A percentile compares a stretch with the other conserved stretches of the same genome.
Evolutionary conservation across 2,113 vertebrate species (phyloP).

Genomic region (Cyrtonyx montezumae): DNA sequence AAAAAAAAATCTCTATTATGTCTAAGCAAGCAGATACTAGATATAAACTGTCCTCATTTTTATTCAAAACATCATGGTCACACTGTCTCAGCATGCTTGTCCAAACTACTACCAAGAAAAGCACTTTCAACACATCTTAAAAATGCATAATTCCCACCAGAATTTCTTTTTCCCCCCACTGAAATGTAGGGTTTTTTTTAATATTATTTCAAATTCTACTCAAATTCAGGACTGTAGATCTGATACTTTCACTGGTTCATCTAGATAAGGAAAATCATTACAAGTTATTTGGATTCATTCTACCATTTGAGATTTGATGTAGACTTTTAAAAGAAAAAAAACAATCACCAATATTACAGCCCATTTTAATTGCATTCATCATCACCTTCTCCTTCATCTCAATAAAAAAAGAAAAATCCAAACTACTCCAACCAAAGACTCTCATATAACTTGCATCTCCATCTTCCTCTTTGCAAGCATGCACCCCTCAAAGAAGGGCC

Average conservation of each 20-base stretch:
- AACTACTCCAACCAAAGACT: background rate
- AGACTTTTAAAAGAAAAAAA: background rate
- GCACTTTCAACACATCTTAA: background rate
- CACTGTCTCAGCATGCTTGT: background rate
- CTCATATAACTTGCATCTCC: background rate
- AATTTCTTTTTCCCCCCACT: background rate
- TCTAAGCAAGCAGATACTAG: background rate
- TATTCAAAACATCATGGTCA: background rate
- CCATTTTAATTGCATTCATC: background rate
- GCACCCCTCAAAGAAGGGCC: accelerated
- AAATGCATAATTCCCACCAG: background rate
- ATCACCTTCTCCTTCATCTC: background rate
- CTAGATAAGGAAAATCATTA: background rate
- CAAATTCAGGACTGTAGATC: background rate
- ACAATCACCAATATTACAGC: background rate
- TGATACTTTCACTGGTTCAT: background rate
- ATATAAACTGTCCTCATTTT: background rate
- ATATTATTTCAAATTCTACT: background rate
- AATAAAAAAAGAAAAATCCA: background rate
- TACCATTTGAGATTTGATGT: no score
- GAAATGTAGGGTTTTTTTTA: no score
- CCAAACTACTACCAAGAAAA: background rate
- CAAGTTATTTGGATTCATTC: background rate
- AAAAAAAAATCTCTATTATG: background rate
- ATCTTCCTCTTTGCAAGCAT: background rate